Percentiles rank a stretch among this genome's conserved stretches.
phyloP scores from a whole-genome alignment of 2,888 invertebrate species.

The Papilio protenor region DNA sequence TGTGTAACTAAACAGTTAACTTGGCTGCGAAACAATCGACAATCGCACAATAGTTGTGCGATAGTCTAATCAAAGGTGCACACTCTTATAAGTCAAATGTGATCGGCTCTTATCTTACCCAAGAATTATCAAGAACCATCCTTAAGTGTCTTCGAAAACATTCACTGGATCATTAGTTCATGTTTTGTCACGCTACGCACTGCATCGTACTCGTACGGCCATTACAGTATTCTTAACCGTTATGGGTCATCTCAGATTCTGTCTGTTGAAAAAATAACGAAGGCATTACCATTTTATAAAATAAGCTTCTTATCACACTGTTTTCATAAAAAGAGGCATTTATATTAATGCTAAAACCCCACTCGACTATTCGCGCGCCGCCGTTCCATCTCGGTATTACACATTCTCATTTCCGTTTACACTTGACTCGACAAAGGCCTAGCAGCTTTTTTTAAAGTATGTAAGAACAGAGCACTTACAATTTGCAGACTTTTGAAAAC shows the following conservation, averaged over 20 bases:
- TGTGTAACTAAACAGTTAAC: too few species aligned
- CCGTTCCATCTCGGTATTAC: slow-evolving; percentile 31
- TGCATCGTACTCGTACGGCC: neutral
- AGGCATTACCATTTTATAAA: neutral
- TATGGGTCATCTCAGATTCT: neutral
- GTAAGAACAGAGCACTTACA: slow-evolving; percentile 28
- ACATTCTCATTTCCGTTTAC: slow-evolving; percentile 27
- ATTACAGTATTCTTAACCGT: neutral
- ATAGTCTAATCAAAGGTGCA: too few species aligned
- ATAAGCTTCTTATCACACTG: slow-evolving; percentile 18
- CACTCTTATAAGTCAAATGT: neutral
- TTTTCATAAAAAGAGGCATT: slow-evolving; percentile 23
- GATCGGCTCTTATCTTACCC: neutral
- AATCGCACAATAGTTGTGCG: too few species aligned
- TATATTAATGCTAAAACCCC: slow-evolving; percentile 21
- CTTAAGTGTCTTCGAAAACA: neutral
- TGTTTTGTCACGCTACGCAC: neutral
- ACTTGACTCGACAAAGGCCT: slow-evolving; percentile 31
- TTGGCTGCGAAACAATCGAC: too few species aligned
- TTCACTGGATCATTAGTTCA: neutral
- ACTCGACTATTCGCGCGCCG: slow-evolving; percentile 11
- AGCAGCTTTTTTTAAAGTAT: slow-evolving; percentile 13
- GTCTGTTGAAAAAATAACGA: neutral
- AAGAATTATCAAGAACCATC: neutral
- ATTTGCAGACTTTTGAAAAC: slow-evolving; percentile 8